Conservation (phyloP, 2,888 invertebrate genomes). For the Dolichomitus sp. region DNA sequence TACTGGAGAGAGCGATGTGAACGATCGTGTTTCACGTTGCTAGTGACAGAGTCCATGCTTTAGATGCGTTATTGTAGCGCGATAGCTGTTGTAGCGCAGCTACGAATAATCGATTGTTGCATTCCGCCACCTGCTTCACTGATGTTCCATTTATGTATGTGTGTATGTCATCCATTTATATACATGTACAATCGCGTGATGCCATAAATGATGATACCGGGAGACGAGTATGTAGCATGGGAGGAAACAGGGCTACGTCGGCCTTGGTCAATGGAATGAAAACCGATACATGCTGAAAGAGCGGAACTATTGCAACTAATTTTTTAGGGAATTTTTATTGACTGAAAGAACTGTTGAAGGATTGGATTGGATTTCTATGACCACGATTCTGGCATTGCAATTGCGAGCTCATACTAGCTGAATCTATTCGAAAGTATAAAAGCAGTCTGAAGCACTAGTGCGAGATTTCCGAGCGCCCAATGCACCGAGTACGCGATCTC, state of each 20-base stretch:
- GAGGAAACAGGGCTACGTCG: no score
- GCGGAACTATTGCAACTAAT: neutral
- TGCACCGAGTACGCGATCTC: neutral
- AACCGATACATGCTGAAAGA: no score
- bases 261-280: no score
- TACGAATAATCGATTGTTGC: constrained; percentile 50
- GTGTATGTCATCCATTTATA: neutral
- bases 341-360: neutral
- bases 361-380: neutral
- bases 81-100: neutral
- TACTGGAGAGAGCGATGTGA: constrained; percentile 15
- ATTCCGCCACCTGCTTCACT: constrained; percentile 21
- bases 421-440: neutral
- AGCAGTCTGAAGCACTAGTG: neutral
- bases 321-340: neutral
- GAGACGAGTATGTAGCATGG: neutral
- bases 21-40: constrained; percentile 41
- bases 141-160: neutral
- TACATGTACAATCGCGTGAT: neutral
- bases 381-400: neutral
- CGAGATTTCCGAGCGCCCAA: neutral
- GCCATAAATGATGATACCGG: constrained; percentile 13
- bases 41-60: constrained; percentile 12
- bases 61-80: constrained; percentile 13
- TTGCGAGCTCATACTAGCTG: neutral